Conservation (phyloP, 2,888 invertebrate genomes). For the Cremastobaeus sp. region DNA sequence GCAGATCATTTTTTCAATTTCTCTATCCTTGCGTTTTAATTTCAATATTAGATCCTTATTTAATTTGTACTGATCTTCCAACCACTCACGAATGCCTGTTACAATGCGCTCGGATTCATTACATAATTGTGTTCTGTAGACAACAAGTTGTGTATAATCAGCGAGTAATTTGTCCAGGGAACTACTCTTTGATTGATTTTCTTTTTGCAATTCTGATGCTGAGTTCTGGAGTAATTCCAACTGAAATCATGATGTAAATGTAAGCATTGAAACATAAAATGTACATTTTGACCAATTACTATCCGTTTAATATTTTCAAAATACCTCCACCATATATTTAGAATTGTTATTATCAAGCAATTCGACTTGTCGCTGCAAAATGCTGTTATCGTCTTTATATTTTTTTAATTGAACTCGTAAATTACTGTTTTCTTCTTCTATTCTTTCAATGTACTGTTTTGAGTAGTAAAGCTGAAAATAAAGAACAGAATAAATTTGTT, state of each 20-base stretch:
- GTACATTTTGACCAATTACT: too few relatives aligned
- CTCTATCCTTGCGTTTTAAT: conserved; percentile 68
- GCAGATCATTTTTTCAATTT: conserved; percentile 64
- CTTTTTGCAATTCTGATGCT: conserved; percentile 67
- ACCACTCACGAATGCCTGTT: conserved; percentile 69
- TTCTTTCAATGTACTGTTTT: conserved; percentile 63
- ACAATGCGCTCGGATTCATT: conserved; percentile 72
- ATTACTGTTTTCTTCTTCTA: conserved; percentile 66
- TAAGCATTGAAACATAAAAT: too few relatives aligned
- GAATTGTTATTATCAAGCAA: conserved; percentile 67
- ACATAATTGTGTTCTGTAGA: conserved; percentile 69
- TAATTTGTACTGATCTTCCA: conserved; percentile 69
- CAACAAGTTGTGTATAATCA: conserved; percentile 69
- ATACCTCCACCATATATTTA: conserved; percentile 68
- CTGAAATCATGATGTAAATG: too few relatives aligned
- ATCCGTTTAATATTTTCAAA: too few relatives aligned
- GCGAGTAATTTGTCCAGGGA: conserved; percentile 69
- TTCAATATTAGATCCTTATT: conserved; percentile 63
- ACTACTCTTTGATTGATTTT: conserved; percentile 69
- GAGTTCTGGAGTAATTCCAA: conserved; percentile 70
- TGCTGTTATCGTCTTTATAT: conserved; percentile 66
- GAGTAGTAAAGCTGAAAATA: conserved; percentile 56
- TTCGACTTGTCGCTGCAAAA: conserved; percentile 67
- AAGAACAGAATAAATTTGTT: not conserved
- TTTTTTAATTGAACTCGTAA: conserved; percentile 67